Evolutionary conservation across 2,797 vertebrate species (phyloP), one percentile per base, ranked within the genome.

Genomic region (Steatocranus sp.): DNA sequence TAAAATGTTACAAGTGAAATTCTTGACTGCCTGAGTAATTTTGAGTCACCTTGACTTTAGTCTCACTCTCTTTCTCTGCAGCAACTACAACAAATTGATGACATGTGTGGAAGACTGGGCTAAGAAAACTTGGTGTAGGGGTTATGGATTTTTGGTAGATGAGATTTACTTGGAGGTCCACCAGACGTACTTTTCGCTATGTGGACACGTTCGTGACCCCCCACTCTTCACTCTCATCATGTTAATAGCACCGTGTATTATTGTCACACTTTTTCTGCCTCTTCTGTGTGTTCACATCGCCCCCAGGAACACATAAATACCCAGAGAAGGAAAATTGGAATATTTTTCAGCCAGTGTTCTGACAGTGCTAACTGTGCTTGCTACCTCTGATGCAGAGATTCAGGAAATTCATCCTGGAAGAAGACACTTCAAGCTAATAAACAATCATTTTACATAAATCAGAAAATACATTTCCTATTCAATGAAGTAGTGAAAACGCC

Each of bases 121-220:
- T 3, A 15, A 0, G 0, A 0, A 0, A 3, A 83, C 88, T 5
- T 20, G 17, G 74, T 95, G 95, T 36, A 30, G 0, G 0, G 58
- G 91, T 12, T 34, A 68, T 1, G 18, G 23, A 3, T 86, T 56
- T n/a, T 77, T 94, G 79, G 76, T 54, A 15, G 91, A 96, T 18
- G 1, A 87, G 2, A 4, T 95, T 51, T 95, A 95, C 88, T 18
- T 95, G 80, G 61, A 90, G 12, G 84, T 96, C 75, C 96, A 97
- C 66, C 25, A 53, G 18, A 80, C 8, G 1, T 96, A 93, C 83
- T 97, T 96, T 58, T 78, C 41, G 0, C 77, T 75, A 25, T 96
- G 96, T n/a, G 74, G 77, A 18, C 58, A 36, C 15, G 18, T 92
- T 70, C 77, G 49, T 0, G 94, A 96, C 80, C 96, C 96, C 6